A percentile compares a stretch with the other conserved stretches of the same genome.
phyloP scores from a whole-genome alignment of 2,888 invertebrate species.

The Chesias legatella region DNA sequence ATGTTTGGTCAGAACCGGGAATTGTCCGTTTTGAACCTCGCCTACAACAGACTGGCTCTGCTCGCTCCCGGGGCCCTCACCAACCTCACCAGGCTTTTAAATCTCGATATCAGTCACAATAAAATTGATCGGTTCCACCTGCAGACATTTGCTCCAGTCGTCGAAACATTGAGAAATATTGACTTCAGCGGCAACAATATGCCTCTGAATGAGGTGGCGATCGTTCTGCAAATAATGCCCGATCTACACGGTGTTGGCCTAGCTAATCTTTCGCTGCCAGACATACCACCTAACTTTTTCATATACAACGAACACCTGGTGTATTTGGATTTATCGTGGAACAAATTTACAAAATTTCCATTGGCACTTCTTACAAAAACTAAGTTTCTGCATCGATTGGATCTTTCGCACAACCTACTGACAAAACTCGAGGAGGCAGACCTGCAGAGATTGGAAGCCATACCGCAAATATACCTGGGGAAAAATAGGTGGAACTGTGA shows the following conservation, averaged over 20 bases:
- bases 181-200: constrained; percentile 86
- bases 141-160: constrained; percentile 80
- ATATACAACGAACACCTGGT: constrained; percentile 81
- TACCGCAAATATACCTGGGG: constrained; percentile 76
- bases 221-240: constrained; percentile 78
- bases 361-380: constrained; percentile 78
- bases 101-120: constrained; percentile 88
- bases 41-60: constrained; percentile 87
- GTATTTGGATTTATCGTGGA: constrained; percentile 86
- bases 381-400: constrained; percentile 82
- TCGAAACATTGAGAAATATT: constrained; percentile 82
- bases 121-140: constrained; percentile 85
- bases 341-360: constrained; percentile 82
- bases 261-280: constrained; percentile 80
- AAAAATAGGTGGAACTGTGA: constrained; percentile 86
- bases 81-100: constrained; percentile 84
- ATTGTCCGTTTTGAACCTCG: constrained; percentile 80
- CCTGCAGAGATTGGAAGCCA: constrained; percentile 79
- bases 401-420: constrained; percentile 87
- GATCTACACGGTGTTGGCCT: constrained; percentile 80
- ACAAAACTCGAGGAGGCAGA: constrained; percentile 81
- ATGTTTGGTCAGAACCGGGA: constrained; percentile 82
- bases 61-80: constrained; percentile 87
- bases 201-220: constrained; percentile 76
- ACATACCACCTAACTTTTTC: constrained; percentile 80